These are phyloP conservation scores for Larimichthys polyactis DNA, from an alignment of 2,113 vertebrate species.

Conservation along the genomic window DNA sequence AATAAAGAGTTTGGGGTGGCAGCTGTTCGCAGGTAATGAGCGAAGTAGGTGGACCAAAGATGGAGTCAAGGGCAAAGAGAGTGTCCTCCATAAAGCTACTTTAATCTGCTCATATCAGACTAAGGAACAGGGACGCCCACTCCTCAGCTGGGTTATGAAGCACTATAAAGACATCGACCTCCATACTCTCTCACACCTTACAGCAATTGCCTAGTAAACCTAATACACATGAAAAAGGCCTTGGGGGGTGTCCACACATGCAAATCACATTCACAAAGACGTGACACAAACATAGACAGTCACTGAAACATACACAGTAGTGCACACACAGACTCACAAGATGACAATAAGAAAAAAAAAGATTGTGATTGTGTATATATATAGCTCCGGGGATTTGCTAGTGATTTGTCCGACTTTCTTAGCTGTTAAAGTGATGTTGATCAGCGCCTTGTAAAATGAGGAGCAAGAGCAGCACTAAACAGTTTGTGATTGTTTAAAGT, in stretches of 20 bases:
- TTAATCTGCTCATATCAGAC: slow-evolving; percentile 77
- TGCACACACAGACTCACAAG: not conserved
- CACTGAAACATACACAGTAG: slow-evolving; percentile 26
- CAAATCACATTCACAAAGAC: slow-evolving; percentile 11
- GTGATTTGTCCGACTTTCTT: slow-evolving; percentile 46
- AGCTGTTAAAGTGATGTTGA: slow-evolving; percentile 44
- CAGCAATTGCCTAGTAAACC: slow-evolving; percentile 1
- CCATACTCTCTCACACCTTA: slow-evolving; percentile 11
- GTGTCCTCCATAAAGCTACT: slow-evolving; percentile 74
- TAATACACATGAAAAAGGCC: not conserved
- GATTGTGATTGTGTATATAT: not conserved
- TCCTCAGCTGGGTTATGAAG: slow-evolving; percentile 68
- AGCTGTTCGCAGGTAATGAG: slow-evolving; percentile 51
- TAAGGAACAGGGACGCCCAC: slow-evolving; percentile 57
- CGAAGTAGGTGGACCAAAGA: slow-evolving; percentile 59
- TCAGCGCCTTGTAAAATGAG: slow-evolving; percentile 31
- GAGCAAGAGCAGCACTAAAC: slow-evolving; percentile 15
- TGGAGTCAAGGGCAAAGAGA: slow-evolving; percentile 67
- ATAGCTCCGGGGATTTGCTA: slow-evolving; percentile 30
- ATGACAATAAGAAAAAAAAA: not conserved
- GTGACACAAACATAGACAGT: not conserved
- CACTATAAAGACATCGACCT: slow-evolving; percentile 62
- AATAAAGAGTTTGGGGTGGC: slow-evolving; percentile 50
- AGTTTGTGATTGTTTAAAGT: slow-evolving; percentile 50
- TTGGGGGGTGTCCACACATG: not conserved